Evolutionary conservation across 2,888 invertebrate genomes (phyloP).

Genomic region (Tetropium fuscum): DNA sequence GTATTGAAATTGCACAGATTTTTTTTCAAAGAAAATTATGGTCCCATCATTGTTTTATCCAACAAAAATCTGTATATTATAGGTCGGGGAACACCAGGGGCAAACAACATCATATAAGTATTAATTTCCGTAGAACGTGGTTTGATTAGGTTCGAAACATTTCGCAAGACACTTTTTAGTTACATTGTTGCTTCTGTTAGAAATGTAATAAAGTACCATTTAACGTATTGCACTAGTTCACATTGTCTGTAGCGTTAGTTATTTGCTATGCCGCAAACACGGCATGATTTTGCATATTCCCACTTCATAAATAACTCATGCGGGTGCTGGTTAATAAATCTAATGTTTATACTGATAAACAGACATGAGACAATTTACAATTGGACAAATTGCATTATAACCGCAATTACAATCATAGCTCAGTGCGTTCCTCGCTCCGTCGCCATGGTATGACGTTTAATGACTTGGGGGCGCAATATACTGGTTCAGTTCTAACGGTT

Average conservation of each 20-base stretch:
- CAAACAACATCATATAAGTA: too few species aligned
- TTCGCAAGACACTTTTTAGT: background rate
- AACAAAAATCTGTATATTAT: too few species aligned
- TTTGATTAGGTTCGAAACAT: background rate
- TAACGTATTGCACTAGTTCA: constrained; percentile 3
- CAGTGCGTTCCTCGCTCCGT: constrained; percentile 4
- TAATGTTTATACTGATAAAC: constrained; percentile 13
- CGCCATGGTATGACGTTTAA: background rate
- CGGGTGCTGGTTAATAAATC: constrained; percentile 19
- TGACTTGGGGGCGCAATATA: too few species aligned
- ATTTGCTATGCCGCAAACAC: constrained; percentile 6
- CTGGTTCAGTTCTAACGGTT: too few species aligned
- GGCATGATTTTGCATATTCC: constrained; percentile 18
- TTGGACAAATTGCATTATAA: constrained; percentile 23
- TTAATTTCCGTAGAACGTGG: too few species aligned
- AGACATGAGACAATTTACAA: constrained; percentile 19
- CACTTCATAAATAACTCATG: constrained; percentile 22
- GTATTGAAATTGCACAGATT: too few species aligned
- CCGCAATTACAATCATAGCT: constrained; percentile 15
- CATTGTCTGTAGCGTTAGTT: constrained; percentile 10
- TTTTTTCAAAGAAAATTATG: too few species aligned
- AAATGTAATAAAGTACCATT: background rate
- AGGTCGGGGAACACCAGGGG: too few species aligned
- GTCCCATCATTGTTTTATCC: too few species aligned
- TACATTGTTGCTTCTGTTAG: background rate